A percentile compares a stretch with the other conserved stretches of the same genome.
These are phyloP conservation scores for Drosophila tripunctata DNA, from an alignment of 2,888 invertebrate genomes.

Conservation along the genomic window DNA sequence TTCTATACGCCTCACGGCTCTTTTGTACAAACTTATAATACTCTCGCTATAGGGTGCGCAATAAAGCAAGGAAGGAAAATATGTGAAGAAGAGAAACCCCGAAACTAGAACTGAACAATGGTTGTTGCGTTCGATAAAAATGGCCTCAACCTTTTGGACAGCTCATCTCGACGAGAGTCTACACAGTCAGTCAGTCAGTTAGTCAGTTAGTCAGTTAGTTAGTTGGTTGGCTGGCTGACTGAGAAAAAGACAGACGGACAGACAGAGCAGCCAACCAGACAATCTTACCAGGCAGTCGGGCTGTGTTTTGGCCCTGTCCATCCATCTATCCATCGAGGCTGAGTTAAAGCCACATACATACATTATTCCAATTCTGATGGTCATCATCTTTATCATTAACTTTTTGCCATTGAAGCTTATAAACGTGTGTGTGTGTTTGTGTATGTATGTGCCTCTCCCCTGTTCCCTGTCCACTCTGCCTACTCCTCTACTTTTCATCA, in stretches of 20 bases:
- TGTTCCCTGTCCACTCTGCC: conserved; percentile 11
- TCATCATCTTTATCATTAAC: conserved; percentile 75
- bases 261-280: conserved; percentile 24
- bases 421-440: conserved; percentile 15
- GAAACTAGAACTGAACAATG: conserved; percentile 67
- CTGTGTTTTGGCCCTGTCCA: conserved; percentile 37
- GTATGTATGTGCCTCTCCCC: conserved; percentile 27
- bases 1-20: no score
- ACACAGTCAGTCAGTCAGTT: conserved; percentile 13
- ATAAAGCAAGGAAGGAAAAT: no score
- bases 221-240: conserved; percentile 14
- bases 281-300: conserved; percentile 1
- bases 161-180: conserved; percentile 44
- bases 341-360: conserved; percentile 47
- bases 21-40: no score
- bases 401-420: conserved; percentile 75
- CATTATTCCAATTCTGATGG: conserved; percentile 75
- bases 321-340: conserved; percentile 60
- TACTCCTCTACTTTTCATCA: not conserved
- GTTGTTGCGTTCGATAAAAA: conserved; percentile 62
- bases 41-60: no score
- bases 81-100: conserved; percentile 14
- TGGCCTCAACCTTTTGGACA: conserved; percentile 56
- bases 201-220: conserved; percentile 32
- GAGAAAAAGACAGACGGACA: conserved; percentile 5